A percentile compares a stretch with the other conserved stretches of the same genome.
Conservation (phyloP, 1,140 invertebrate species). For the Phthorimaea operculella region DNA sequence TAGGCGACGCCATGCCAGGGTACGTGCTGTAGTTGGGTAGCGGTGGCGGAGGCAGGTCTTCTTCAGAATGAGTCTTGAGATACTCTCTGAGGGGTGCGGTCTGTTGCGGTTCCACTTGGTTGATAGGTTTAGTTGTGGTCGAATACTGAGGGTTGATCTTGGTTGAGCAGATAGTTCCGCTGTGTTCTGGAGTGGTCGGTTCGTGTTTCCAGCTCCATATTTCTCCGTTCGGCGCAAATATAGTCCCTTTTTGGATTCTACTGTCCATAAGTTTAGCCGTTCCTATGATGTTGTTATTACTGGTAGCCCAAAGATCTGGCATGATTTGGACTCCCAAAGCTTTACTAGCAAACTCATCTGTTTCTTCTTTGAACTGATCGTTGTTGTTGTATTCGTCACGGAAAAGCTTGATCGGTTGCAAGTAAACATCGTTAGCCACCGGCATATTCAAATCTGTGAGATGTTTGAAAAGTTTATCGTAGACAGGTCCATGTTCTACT, state of each 20-base stretch:
- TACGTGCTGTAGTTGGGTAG: constrained; percentile 64
- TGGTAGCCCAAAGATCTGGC: constrained; percentile 46
- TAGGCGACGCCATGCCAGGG: constrained; percentile 36
- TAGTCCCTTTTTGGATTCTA: constrained; percentile 62
- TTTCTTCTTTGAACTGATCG: constrained; percentile 67
- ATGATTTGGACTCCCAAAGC: constrained; percentile 62
- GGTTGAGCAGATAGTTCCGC: constrained; percentile 56
- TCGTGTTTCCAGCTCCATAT: constrained; percentile 67
- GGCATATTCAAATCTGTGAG: constrained; percentile 66
- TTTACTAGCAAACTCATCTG: constrained; percentile 65
- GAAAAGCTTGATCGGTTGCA: constrained; percentile 67
- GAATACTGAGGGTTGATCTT: constrained; percentile 61
- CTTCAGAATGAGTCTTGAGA: constrained; percentile 47
- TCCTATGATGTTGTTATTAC: constrained; percentile 59
- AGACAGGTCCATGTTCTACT: constrained; percentile 69
- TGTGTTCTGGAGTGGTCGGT: constrained; percentile 51
- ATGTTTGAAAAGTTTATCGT: constrained; percentile 68
- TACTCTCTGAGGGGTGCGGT: constrained; percentile 56
- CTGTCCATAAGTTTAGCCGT: constrained; percentile 51
- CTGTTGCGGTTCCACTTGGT: constrained; percentile 59
- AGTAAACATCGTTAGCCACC: constrained; percentile 64
- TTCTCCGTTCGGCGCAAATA: constrained; percentile 65
- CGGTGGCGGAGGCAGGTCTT: constrained; percentile 54
- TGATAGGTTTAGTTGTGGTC: constrained; percentile 50
- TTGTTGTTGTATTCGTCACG: constrained; percentile 68